Base-by-base conservation (phyloP, 2,797 vertebrate genomes). In the Hyperoplus lanceolatus region DNA sequence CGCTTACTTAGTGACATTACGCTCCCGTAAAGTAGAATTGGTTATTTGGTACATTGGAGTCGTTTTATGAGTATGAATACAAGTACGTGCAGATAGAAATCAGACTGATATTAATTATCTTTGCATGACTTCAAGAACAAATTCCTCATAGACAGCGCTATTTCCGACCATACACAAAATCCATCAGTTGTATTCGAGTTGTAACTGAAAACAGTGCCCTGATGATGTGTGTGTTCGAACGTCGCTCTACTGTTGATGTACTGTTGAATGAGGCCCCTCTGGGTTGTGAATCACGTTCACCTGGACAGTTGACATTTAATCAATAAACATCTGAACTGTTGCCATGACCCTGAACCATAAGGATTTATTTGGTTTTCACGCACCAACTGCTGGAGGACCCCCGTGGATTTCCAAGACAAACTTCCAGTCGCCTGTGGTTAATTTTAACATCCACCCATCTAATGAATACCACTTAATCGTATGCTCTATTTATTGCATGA, bases 281-380 rank as follows among this genome's bases (percentile, higher is more conserved):
- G 91, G 91, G 92, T 96, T 97, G 97, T 97, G 96, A 96, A 97
- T 98, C 95, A 96, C 94, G 76, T 93, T 95, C 96, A 97, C 96
- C 95, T 97, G 95, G 90, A 90, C 93, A 93, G 94, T 89, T 96
- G 97, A 97, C 96, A 91, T 95, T 94, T 96, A 98, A 97, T 99
- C 97, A 93, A 98, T 98, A 95, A 94, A 93, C 95, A 93, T 92
- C 92, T 94, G 94, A 95, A 94, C 94, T 93, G 92, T 90, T 93
- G 96, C 95, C 93, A 74, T 94, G 96, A 97, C 96, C 97, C 96
- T 85, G 57, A 90, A 85, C 89, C 89, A 86, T 83, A 78, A 89
- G 84, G 89, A 94, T 95, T 91, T 93, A 81, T 94, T 93, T 93
- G 89, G 90, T 87, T 94, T 94, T 82, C 86, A 80, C 82, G 80